A percentile compares a stretch with the other conserved stretches of the same genome.
These are phyloP conservation scores for Littorina saxatilis DNA, from an alignment of 1,140 invertebrate genomes.

Conservation along the genomic window DNA sequence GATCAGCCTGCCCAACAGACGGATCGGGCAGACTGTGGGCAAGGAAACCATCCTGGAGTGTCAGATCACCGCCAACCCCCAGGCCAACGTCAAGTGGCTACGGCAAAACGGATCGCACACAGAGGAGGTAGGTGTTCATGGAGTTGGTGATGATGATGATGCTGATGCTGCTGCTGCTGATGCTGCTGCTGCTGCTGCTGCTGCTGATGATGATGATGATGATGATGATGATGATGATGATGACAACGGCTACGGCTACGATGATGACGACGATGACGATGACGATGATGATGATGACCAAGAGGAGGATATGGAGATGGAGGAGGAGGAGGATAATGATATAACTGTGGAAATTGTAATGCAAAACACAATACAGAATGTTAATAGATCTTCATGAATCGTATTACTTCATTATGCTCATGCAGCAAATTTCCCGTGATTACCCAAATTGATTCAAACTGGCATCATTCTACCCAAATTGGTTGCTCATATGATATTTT, in stretches of 20 bases:
- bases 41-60: slow-evolving; percentile 84
- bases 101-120: slow-evolving; percentile 56
- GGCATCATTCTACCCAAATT: no score
- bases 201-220: neutral
- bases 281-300: neutral
- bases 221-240: neutral
- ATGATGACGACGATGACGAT: neutral
- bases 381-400: no score
- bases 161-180: neutral
- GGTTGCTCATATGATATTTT: neutral
- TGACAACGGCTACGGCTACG: neutral
- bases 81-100: slow-evolving; percentile 91
- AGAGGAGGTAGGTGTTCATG: neutral
- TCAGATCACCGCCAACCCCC: slow-evolving; percentile 92
- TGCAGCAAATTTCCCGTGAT: no score
- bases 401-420: no score
- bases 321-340: neutral
- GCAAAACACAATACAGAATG: no score
- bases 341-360: no score
- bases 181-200: neutral
- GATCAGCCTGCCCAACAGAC: slow-evolving; percentile 62
- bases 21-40: slow-evolving; percentile 65
- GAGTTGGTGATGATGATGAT: neutral
- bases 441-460: no score
- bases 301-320: neutral